A percentile compares a stretch with the other conserved stretches of the same genome.
These are phyloP conservation scores for Gracilinanus agilis DNA, from an alignment of 2,113 vertebrate species.

Conservation along the genomic window DNA sequence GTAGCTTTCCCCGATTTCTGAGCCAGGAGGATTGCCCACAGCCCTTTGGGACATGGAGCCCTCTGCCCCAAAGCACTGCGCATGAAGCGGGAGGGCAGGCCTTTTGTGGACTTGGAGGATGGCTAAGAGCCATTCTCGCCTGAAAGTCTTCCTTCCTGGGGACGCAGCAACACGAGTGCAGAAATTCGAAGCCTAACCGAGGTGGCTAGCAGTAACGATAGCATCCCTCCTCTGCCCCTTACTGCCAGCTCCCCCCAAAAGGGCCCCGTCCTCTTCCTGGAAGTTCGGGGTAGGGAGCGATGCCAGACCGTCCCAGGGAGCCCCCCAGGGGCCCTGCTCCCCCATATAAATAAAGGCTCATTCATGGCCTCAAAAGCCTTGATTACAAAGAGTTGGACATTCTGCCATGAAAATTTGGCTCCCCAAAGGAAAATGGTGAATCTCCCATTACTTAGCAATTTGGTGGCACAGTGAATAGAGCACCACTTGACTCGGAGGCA, in stretches of 20 bases:
- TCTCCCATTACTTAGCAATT: not conserved
- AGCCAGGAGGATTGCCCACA: not conserved
- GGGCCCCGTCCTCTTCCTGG: not conserved
- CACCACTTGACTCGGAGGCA: not conserved
- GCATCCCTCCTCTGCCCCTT: not conserved
- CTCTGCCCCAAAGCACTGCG: conserved; percentile 1
- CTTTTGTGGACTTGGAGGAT: not conserved
- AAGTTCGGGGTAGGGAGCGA: not conserved
- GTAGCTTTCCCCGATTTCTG: not conserved
- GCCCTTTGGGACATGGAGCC: not conserved
- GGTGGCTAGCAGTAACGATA: conserved; percentile 27
- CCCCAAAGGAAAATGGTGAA: not conserved
- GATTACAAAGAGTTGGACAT: not conserved
- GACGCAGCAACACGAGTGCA: conserved; percentile 13
- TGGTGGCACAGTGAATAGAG: not conserved
- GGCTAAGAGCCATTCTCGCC: not conserved
- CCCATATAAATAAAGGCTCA: not conserved
- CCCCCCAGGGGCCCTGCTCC: no score
- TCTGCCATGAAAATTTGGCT: not conserved
- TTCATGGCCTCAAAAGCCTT: not conserved
- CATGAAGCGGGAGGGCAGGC: not conserved
- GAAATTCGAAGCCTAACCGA: conserved; percentile 14
- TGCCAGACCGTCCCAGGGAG: not conserved
- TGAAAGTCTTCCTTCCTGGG: not conserved
- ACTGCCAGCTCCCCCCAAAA: not conserved